Percentiles rank a stretch among this genome's conserved stretches.
These are phyloP conservation scores for Hestina assimilis DNA, from an alignment of 1,140 invertebrate species.

Conservation along the genomic window DNA sequence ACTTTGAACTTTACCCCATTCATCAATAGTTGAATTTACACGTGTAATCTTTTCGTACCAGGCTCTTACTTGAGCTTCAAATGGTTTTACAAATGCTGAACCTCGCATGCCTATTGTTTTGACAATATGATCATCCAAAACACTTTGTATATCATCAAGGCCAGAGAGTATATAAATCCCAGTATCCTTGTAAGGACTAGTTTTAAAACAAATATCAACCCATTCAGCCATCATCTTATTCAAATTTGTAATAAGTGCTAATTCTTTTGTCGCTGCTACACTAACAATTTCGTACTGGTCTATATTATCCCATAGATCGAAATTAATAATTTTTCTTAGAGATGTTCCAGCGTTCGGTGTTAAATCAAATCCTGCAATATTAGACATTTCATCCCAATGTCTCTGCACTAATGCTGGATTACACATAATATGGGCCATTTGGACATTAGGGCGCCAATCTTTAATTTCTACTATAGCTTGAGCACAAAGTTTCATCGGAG, in stretches of 20 bases:
- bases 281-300: conserved; percentile 92
- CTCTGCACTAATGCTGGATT: conserved; percentile 91
- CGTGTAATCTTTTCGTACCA: conserved; percentile 91
- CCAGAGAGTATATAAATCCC: conserved; percentile 87
- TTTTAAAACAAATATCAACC: conserved; percentile 87
- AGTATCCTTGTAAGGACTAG: conserved; percentile 87
- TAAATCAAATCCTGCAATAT: conserved; percentile 89
- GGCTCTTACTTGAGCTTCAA: conserved; percentile 86
- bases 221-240: conserved; percentile 93
- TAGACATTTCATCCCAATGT: conserved; percentile 95
- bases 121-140: conserved; percentile 93
- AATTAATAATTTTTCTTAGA: conserved; percentile 88
- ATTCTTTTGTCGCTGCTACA: conserved; percentile 93
- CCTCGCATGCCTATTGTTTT: conserved; percentile 94
- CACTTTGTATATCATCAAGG: conserved; percentile 90
- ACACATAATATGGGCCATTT: conserved; percentile 90
- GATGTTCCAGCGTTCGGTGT: conserved; percentile 92
- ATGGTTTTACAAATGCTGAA: conserved; percentile 94
- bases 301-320: conserved; percentile 86
- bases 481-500: conserved; percentile 86
- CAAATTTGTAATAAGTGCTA: conserved; percentile 87
- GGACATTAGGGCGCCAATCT: conserved; percentile 89
- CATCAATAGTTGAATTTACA: conserved; percentile 89
- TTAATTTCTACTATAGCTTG: conserved; percentile 86
- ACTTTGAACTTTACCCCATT: conserved; percentile 92